phyloP scores from a whole-genome alignment of 2,113 vertebrate genomes.

The Azemiops feae region DNA sequence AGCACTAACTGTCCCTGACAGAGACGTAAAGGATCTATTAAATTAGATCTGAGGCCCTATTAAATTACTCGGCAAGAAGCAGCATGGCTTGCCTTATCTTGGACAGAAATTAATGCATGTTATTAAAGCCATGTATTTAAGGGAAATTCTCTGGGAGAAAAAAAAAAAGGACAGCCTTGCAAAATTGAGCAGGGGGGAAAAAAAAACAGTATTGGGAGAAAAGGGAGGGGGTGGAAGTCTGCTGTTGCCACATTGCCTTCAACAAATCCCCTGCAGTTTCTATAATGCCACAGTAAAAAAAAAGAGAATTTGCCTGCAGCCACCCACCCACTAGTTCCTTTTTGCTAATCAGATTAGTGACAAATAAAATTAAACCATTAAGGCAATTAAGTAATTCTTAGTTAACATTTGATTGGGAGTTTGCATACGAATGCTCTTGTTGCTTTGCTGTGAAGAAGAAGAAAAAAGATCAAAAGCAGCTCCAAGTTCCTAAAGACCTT shows the following conservation, averaged over 20 bases:
- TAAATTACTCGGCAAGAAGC: slow-evolving; percentile 66
- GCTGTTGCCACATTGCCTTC: neutral
- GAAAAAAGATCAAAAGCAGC: slow-evolving; percentile 50
- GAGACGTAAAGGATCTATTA: slow-evolving; percentile 72
- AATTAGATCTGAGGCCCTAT: slow-evolving; percentile 69
- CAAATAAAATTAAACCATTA: slow-evolving; percentile 79
- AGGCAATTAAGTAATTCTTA: slow-evolving; percentile 73
- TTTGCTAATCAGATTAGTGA: slow-evolving; percentile 74
- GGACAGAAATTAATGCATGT: slow-evolving; percentile 74
- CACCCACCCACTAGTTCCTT: slow-evolving; percentile 41
- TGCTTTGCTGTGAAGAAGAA: slow-evolving; percentile 44
- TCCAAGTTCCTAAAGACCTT: slow-evolving; percentile 26
- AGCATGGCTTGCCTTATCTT: slow-evolving; percentile 69
- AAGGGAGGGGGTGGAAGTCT: slow-evolving; percentile 18
- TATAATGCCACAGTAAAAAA: slow-evolving; percentile 3
- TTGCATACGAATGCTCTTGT: slow-evolving; percentile 67
- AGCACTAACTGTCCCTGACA: slow-evolving; percentile 67
- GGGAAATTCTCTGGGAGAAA: slow-evolving; percentile 56
- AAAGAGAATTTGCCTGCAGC: slow-evolving; percentile 34
- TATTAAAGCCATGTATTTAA: slow-evolving; percentile 65
- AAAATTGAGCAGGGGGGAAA: neutral
- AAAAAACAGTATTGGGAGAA: neutral
- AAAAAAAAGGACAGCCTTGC: slow-evolving; percentile 45
- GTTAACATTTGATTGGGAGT: slow-evolving; percentile 70
- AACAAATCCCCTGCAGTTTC: slow-evolving; percentile 34